phyloP scores from a whole-genome alignment of 2,888 invertebrate genomes.

The Gari tellinella region DNA sequence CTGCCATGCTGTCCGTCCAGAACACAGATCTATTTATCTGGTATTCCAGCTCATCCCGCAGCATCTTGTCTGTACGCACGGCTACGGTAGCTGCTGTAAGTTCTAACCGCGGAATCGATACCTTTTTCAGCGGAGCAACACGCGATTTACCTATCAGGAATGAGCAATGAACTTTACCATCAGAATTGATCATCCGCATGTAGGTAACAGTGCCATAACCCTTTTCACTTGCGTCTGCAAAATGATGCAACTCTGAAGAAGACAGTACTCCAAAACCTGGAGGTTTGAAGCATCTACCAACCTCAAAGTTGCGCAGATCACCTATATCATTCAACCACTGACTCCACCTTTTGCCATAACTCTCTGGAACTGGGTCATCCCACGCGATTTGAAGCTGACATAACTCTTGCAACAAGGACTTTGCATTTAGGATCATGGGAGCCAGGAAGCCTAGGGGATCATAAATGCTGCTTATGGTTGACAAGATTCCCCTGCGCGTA shows the following conservation, averaged over 20 bases:
- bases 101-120: slow-evolving; percentile 51
- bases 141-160: slow-evolving; percentile 47
- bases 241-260: slow-evolving; percentile 37
- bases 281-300: slow-evolving; percentile 54
- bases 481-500: slow-evolving; percentile 47
- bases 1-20: slow-evolving; percentile 43
- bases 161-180: slow-evolving; percentile 41
- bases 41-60: slow-evolving; percentile 25
- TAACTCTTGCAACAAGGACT: slow-evolving; percentile 26
- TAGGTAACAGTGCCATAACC: slow-evolving; percentile 50
- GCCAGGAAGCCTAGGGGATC: slow-evolving; percentile 53
- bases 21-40: slow-evolving; percentile 7
- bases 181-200: slow-evolving; percentile 28
- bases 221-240: slow-evolving; percentile 49
- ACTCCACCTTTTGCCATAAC: slow-evolving; percentile 50
- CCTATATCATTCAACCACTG: slow-evolving; percentile 12
- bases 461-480: slow-evolving; percentile 46
- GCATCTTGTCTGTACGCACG: slow-evolving; percentile 13
- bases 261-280: slow-evolving; percentile 5
- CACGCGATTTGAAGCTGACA: slow-evolving; percentile 16
- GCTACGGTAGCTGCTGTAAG: slow-evolving; percentile 39
- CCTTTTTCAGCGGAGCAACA: slow-evolving; percentile 41
- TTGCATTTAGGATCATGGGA: slow-evolving; percentile 24
- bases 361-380: slow-evolving; percentile 27
- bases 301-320: slow-evolving; percentile 23